These are phyloP conservation scores for Megaptera novaeangliae DNA, from an alignment of 2,113 vertebrate species.

Conservation along the genomic window DNA sequence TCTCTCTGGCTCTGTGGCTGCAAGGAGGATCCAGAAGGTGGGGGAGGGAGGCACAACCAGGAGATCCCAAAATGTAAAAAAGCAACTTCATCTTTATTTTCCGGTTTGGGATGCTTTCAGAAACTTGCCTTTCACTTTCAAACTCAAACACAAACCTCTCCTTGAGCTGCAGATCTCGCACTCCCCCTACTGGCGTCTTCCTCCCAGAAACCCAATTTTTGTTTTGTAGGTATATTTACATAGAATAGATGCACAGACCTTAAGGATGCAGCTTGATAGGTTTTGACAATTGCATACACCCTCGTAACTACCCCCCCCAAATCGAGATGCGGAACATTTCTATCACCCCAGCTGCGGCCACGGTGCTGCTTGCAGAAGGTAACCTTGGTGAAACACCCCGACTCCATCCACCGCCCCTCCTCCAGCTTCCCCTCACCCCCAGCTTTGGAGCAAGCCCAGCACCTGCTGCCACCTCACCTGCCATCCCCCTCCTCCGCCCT, in stretches of 20 bases:
- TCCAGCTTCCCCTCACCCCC: background rate
- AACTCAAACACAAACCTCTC: background rate
- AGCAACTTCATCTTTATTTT: background rate
- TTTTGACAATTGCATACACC: background rate
- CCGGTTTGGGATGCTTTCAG: background rate
- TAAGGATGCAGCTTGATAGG: background rate
- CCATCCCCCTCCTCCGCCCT: background rate
- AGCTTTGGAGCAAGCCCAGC: background rate
- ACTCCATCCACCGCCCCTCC: background rate
- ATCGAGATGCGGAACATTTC: fast-evolving
- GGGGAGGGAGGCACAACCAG: background rate
- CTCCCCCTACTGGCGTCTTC: background rate
- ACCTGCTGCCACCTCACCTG: background rate
- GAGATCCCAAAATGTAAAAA: background rate
- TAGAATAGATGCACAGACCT: fast-evolving
- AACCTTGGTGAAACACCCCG: background rate
- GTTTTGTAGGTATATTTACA: background rate
- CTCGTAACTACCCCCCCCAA: background rate
- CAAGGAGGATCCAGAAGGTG: background rate
- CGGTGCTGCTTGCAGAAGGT: background rate
- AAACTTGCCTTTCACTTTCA: background rate
- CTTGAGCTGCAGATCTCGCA: background rate
- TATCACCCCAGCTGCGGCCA: background rate
- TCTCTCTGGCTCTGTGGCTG: background rate
- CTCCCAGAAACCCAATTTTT: background rate